Conservation (phyloP, 2,113 vertebrate genomes). For the Toxostoma redivivum region DNA sequence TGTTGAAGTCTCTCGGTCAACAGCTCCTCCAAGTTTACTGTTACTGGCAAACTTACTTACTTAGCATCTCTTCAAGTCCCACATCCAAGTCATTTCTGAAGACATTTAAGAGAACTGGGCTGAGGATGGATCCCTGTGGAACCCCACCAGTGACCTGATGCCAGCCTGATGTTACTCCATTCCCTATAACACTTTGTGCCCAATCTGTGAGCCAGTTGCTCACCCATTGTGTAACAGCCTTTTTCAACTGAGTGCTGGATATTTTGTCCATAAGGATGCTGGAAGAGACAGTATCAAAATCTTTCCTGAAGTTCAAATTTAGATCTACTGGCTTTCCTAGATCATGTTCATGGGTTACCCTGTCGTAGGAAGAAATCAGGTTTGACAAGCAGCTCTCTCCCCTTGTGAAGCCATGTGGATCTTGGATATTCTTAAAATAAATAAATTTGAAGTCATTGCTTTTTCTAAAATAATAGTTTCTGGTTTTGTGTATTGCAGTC, state of each 20-base stretch:
- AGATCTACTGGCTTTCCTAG: background rate
- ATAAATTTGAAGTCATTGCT: background rate
- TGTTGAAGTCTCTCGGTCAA: rapidly evolving
- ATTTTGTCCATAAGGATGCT: background rate
- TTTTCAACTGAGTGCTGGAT: background rate
- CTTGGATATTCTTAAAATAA: background rate
- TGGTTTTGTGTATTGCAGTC: background rate
- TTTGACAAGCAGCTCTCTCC: background rate
- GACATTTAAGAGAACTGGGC: background rate
- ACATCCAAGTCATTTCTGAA: background rate
- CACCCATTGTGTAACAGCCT: too few relatives aligned
- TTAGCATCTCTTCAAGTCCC: background rate
- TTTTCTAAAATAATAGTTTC: background rate
- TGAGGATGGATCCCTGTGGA: rapidly evolving
- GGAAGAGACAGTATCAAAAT: background rate
- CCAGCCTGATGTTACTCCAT: background rate
- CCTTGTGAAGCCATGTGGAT: background rate
- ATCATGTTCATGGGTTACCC: background rate
- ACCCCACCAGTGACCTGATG: rapidly evolving
- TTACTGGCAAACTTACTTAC: background rate
- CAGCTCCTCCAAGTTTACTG: background rate
- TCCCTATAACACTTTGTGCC: background rate
- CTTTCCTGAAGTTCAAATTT: background rate
- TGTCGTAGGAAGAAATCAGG: rapidly evolving
- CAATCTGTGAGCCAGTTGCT: background rate